Evolutionary conservation across 2,888 invertebrate genomes (phyloP), one percentile per base, ranked within the genome.

Genomic region (Scaeva pyrastri): DNA sequence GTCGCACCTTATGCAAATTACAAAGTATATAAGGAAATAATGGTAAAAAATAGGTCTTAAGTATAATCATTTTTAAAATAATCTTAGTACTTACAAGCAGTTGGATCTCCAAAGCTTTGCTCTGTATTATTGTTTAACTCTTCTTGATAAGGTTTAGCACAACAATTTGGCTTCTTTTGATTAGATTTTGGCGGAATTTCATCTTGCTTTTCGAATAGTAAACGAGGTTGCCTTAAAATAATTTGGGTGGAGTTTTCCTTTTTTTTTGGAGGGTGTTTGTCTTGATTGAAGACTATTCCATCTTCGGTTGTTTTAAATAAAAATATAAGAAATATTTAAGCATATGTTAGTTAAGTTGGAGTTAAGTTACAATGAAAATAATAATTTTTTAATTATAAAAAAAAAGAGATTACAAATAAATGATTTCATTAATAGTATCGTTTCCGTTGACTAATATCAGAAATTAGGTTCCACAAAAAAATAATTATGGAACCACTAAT

Each of bases 151-250:
- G n/a, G 23, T n/a, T 41, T 23, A 14, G 41, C 50, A 26, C 7
- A 45, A 43, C 14, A 43, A 5, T n/a, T 12, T 50, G 14, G 21
- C n/a, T 8, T 8, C 58, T 3, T 66, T 23, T 58, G 45, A 12
- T 83, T 55, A 26, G 11, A 60, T 21, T 78, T 60, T 2, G 2
- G 4, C 0, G n/a, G 16, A 39, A 43, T 36, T 14, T 88, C 88
- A 55, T 88, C 89, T 71, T 83, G 60, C 10, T 89, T 89, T 70
- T 91, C 91, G 78, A 92, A 91, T 83, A 92, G 91, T 72, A 92
- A 81, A 5, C 91, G 91, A 2, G 92, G 90, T 76, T 92, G 90
- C 10, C 92, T 89, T 74, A 92, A 85, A 60, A 93, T 90, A 86
- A 91, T 90, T 89, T 89, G 90, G 55, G 11, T 2, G 4, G n/a